Evolutionary conservation across 2,113 vertebrate species (phyloP), one percentile per base, ranked within the genome.

Genomic region (Amblyopsis rosae): DNA sequence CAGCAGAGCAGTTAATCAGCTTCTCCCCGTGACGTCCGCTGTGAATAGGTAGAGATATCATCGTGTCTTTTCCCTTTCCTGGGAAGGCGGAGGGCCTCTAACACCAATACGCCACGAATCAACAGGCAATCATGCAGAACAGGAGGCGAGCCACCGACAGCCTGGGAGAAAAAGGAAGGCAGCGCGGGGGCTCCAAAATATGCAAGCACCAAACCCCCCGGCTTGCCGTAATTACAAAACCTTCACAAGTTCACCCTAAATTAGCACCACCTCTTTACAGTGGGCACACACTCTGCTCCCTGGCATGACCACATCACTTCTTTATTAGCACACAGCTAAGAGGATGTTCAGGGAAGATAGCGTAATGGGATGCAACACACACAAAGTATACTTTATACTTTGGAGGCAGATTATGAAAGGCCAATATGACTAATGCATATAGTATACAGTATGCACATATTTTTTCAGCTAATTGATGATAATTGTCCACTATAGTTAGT

Each of bases 81-180:
- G 74, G 76, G 70, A 59, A 90, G 76, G 67, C 75, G 75, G 81
- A 49, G 66, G 65, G 76, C 72, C 26, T 41, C 80, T 77, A 86
- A 83, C 80, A 71, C 69, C 75, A 80, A 69, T 82, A 83, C 47
- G 62, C 33, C 75, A 65, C 49, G 64, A 90, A 85, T 90, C 88
- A 88, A 82, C 86, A 81, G 82, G 73, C 85, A 84, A 74, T 85
- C 87, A 81, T 85, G 87, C 81, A 88, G 86, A 91, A 85, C 87
- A 69, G 73, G 67, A 75, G 78, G 73, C 62, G 46, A 77, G 41
- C 67, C n/a, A 67, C 59, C 65, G 71, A 75, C 75, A 79, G 79
- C 70, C 77, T 64, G 64, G 69, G 80, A 81, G 78, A 67, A 75
- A 67, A 79, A 56, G 66, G 70, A 65, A 71, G 58, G 19, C 70